Conservation (phyloP, 2,113 vertebrate genomes). For the Hydrolagus affinis region DNA sequence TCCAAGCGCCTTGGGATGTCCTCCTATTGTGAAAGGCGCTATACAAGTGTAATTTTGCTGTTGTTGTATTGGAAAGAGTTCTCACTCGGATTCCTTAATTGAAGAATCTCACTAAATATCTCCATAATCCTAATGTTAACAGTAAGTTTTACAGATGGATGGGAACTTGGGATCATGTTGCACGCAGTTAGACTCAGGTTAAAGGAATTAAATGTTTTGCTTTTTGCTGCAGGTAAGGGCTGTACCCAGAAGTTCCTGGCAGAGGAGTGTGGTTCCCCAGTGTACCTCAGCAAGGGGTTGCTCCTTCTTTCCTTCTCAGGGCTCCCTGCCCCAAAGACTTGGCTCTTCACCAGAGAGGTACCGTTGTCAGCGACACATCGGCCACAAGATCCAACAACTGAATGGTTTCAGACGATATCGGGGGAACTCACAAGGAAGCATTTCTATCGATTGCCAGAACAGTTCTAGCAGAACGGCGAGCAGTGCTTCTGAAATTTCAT, state of each 20-base stretch:
- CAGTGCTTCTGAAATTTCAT: constrained; percentile 43
- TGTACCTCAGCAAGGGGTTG: constrained; percentile 38
- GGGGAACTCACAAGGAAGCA: constrained; percentile 47
- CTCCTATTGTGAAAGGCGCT: no score
- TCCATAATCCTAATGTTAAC: no score
- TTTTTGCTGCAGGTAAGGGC: constrained; percentile 56
- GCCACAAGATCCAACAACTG: constrained; percentile 16
- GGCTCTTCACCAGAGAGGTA: constrained; percentile 41
- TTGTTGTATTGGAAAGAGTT: no score
- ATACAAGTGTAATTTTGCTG: no score
- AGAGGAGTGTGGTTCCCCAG: constrained; percentile 43
- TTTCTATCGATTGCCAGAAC: constrained; percentile 41
- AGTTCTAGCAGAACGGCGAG: constrained; percentile 38
- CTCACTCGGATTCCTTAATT: no score
- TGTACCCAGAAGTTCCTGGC: constrained; percentile 47
- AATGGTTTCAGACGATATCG: constrained; percentile 36
- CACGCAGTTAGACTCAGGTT: no score
- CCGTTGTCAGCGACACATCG: constrained; percentile 39
- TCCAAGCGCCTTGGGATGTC: no score
- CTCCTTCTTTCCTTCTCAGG: constrained; percentile 36
- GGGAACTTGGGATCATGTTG: no score
- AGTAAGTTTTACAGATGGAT: no score
- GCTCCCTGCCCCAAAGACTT: constrained; percentile 38
- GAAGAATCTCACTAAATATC: no score
- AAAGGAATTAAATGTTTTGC: no score